A percentile compares a stretch with the other conserved stretches of the same genome.
These are phyloP conservation scores for Catocala fraxini DNA, from an alignment of 2,888 invertebrate species.

Conservation along the genomic window DNA sequence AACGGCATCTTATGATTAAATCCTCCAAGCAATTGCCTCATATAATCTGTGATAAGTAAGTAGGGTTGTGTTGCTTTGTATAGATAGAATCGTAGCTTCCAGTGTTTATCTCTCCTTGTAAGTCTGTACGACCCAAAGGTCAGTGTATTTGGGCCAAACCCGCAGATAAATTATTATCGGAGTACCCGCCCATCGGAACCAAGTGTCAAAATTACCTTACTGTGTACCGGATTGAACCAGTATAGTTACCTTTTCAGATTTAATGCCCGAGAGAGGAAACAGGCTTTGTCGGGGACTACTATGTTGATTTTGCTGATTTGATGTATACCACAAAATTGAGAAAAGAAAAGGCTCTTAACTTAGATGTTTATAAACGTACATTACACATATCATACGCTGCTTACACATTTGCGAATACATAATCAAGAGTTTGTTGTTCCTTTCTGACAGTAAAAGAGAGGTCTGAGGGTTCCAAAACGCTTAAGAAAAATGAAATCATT, in stretches of 20 bases:
- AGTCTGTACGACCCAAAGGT: conserved; percentile 12
- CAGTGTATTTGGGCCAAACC: conserved; percentile 12
- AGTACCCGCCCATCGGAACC: conserved; percentile 2
- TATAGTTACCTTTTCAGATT: conserved; percentile 26
- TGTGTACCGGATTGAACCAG: conserved; percentile 27
- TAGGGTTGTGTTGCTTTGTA: conserved; percentile 1
- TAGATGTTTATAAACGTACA: too few species aligned
- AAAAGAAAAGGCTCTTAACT: too few species aligned
- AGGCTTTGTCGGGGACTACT: too few species aligned
- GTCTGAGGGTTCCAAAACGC: too few species aligned
- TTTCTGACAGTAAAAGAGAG: too few species aligned
- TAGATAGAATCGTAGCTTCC: conserved; percentile 9
- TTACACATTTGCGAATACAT: too few species aligned
- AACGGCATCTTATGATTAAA: background rate
- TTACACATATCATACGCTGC: too few species aligned
- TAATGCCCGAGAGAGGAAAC: background rate
- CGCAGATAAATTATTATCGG: conserved; percentile 4
- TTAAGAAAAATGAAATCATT: too few species aligned
- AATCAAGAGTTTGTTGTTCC: too few species aligned
- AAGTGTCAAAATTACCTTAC: conserved; percentile 9
- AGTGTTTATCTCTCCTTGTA: conserved; percentile 11
- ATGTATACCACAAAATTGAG: too few species aligned
- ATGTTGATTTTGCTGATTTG: too few species aligned
- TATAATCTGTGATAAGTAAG: background rate
- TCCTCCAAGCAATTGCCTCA: background rate